Percentiles rank a stretch among this genome's conserved stretches.
phyloP scores from a whole-genome alignment of 2,113 vertebrate species.

The Fulmarus glacialis region DNA sequence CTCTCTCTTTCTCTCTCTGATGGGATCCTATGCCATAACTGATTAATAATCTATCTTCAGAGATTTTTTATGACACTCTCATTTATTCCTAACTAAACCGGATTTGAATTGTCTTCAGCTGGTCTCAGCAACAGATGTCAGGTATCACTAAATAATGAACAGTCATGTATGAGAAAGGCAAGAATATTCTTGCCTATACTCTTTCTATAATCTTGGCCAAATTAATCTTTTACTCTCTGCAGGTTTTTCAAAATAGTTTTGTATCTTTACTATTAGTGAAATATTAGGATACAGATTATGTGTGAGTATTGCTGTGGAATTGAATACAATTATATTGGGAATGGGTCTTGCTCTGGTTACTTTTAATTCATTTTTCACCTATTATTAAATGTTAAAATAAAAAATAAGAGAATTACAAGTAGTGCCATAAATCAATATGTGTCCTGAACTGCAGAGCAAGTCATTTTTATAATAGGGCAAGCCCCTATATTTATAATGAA shows the following conservation, averaged over 20 bases:
- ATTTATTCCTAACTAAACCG: background rate
- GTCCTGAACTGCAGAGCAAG: background rate
- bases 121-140: background rate
- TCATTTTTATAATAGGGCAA: background rate
- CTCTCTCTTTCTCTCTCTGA: background rate
- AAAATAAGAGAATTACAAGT: background rate
- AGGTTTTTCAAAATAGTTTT: background rate
- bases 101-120: background rate
- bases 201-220: background rate
- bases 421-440: conserved; percentile 18
- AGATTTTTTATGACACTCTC: background rate
- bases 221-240: background rate
- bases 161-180: background rate
- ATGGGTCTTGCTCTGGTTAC: background rate
- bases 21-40: background rate
- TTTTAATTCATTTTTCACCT: background rate
- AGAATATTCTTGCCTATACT: background rate
- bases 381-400: conserved; percentile 17
- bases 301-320: background rate
- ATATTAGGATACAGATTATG: background rate
- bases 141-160: background rate
- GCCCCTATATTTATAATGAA: conserved; percentile 3
- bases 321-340: background rate
- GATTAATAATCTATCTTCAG: background rate
- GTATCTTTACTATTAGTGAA: background rate